Percentiles rank a stretch among this genome's conserved stretches.
Conservation (phyloP, 2,113 vertebrate genomes). For the Stigmatopora argus region DNA sequence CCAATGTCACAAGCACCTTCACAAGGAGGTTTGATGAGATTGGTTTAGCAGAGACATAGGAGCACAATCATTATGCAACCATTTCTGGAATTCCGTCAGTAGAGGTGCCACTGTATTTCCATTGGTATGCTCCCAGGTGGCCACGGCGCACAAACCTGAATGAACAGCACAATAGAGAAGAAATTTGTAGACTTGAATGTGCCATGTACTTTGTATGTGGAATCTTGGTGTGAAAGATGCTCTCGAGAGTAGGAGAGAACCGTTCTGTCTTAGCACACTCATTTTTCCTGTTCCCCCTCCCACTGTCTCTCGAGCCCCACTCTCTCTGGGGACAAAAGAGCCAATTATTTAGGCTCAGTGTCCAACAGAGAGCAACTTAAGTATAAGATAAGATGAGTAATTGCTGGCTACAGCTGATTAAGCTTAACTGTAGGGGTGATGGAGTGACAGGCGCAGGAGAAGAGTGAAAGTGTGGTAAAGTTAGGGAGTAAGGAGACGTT, state of each 20-base stretch:
- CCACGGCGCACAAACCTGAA: too few relatives aligned
- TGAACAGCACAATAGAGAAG: too few relatives aligned
- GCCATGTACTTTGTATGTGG: neutral
- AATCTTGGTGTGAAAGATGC: neutral
- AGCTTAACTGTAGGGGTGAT: conserved; percentile 15
- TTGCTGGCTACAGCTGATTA: conserved; percentile 37
- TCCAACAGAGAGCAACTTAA: conserved; percentile 27
- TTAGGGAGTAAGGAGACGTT: conserved; percentile 16
- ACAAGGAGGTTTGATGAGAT: too few relatives aligned
- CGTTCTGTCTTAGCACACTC: conserved; percentile 1
- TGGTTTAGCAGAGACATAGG: too few relatives aligned
- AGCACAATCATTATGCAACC: too few relatives aligned
- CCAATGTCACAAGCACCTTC: too few relatives aligned
- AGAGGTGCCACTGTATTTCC: too few relatives aligned
- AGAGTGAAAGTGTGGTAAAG: conserved; percentile 1
- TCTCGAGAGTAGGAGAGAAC: conserved; percentile 13
- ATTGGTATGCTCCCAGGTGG: too few relatives aligned
- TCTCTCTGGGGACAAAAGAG: conserved; percentile 25
- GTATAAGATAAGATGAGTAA: conserved; percentile 17
- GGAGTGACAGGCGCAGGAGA: conserved; percentile 13
- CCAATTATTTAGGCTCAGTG: conserved; percentile 50
- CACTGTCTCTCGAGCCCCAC: neutral
- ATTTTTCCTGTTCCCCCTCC: conserved; percentile 19
- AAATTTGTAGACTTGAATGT: too few relatives aligned
- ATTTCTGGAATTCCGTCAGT: too few relatives aligned